phyloP scores from a whole-genome alignment of 1,140 invertebrate species.

The Onthophagus taurus region DNA sequence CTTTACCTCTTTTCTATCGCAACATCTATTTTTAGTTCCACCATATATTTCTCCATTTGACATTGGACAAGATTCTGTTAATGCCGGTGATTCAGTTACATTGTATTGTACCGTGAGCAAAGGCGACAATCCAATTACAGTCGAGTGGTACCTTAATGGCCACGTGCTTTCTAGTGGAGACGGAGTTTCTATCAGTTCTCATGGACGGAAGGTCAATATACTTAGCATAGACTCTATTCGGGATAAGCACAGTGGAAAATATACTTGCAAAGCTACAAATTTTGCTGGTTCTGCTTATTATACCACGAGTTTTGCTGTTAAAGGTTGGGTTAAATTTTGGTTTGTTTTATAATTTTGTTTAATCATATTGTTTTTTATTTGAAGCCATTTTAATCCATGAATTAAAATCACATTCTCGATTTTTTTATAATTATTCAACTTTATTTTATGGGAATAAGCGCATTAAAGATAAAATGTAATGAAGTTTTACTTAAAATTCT shows the following conservation, averaged over 20 bases:
- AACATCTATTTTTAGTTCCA: slow-evolving; percentile 43
- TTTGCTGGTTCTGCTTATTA: slow-evolving; percentile 52
- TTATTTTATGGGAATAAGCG: too few species aligned
- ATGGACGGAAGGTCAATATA: slow-evolving; percentile 35
- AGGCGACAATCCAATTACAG: slow-evolving; percentile 58
- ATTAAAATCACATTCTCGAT: neutral
- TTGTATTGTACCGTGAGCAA: slow-evolving; percentile 54
- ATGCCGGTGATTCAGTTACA: slow-evolving; percentile 54
- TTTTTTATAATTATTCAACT: neutral
- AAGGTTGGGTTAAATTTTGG: slow-evolving; percentile 32
- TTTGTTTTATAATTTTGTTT: neutral
- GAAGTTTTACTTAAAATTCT: too few species aligned
- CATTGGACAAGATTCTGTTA: slow-evolving; percentile 59
- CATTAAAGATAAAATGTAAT: too few species aligned
- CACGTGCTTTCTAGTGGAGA: slow-evolving; percentile 26
- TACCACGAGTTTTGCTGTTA: slow-evolving; percentile 47
- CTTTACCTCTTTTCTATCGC: too few species aligned
- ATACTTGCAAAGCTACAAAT: slow-evolving; percentile 58
- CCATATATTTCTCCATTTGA: slow-evolving; percentile 64
- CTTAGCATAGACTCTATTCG: slow-evolving; percentile 43
- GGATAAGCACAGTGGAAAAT: slow-evolving; percentile 55
- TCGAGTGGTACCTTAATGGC: slow-evolving; percentile 49
- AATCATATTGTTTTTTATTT: neutral
- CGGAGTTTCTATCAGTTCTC: slow-evolving; percentile 25
- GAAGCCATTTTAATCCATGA: neutral